Percentiles rank a stretch among this genome's conserved stretches.
phyloP scores from a whole-genome alignment of 2,797 vertebrate species.

The Dendrocincla tyrannina region DNA sequence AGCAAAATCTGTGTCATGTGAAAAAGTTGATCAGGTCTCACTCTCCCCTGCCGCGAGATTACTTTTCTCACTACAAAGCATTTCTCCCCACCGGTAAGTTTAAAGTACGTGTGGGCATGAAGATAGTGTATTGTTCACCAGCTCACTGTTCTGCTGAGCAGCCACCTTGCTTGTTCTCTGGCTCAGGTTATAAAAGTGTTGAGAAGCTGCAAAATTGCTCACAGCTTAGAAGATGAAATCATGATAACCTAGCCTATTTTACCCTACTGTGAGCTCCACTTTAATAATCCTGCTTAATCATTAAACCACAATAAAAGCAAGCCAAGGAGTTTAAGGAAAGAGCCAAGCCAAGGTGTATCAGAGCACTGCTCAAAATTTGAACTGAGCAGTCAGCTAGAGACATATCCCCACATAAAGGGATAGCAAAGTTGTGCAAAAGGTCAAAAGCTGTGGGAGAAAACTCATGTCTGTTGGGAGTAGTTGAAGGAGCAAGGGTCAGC shows the following conservation, averaged over 20 bases:
- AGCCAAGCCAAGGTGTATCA: not conserved
- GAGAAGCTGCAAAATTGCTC: conserved; percentile 44
- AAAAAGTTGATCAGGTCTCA: conserved; percentile 63
- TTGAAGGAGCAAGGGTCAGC: not conserved
- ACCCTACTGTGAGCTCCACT: conserved; percentile 18
- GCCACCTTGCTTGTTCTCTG: not conserved
- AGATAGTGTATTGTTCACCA: conserved; percentile 57
- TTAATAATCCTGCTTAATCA: conserved; percentile 59
- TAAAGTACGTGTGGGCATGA: conserved; percentile 55
- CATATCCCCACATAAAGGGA: not conserved
- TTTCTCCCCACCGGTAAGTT: conserved; percentile 52
- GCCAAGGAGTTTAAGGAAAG: conserved; percentile 13
- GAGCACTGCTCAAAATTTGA: not conserved
- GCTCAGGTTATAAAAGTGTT: conserved; percentile 54
- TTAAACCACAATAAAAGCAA: conserved; percentile 42
- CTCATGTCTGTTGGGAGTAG: not conserved
- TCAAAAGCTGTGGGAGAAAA: not conserved
- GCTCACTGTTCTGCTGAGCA: conserved; percentile 46
- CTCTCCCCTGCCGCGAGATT: conserved; percentile 57
- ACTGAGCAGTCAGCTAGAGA: not conserved
- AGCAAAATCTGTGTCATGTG: conserved; percentile 63
- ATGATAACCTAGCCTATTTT: conserved; percentile 38
- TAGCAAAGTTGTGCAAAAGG: not conserved
- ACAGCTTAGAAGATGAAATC: conserved; percentile 3
- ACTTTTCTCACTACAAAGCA: conserved; percentile 67